Evolutionary conservation across 2,113 vertebrate genomes (phyloP).

Genomic region (Gambusia holbrooki): DNA sequence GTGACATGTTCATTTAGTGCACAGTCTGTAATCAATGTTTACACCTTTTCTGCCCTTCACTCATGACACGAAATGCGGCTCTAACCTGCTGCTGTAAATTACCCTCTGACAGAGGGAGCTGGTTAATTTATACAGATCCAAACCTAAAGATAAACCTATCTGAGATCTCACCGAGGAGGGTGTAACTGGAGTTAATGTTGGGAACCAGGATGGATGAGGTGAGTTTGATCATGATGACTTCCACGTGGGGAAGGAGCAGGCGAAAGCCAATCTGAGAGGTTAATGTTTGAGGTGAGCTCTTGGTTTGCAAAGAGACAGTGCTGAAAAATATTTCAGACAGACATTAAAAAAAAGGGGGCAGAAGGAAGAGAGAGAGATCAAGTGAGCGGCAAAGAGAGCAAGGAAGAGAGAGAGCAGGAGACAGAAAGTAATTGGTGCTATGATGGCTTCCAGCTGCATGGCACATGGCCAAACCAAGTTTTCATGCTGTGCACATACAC

Average conservation of each 20-base stretch:
- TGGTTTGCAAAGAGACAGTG: constrained; percentile 39
- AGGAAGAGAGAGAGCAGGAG: constrained; percentile 80
- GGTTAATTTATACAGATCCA: constrained; percentile 10
- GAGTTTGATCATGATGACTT: constrained; percentile 5
- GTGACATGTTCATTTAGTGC: constrained; percentile 55
- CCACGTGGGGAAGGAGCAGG: constrained; percentile 1
- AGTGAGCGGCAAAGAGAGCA: constrained; percentile 41
- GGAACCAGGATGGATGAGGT: neutral
- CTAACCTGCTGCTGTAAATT: constrained; percentile 47
- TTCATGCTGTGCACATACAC: constrained; percentile 72
- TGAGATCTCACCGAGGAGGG: constrained; percentile 4
- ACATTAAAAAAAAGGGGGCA: constrained; percentile 49
- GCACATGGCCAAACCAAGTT: constrained; percentile 86
- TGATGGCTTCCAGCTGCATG: constrained; percentile 99
- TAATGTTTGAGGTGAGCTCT: constrained; percentile 25
- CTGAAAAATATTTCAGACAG: constrained; percentile 66
- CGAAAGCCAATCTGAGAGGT: constrained; percentile 28
- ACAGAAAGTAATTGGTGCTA: constrained; percentile 95
- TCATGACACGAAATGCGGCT: constrained; percentile 37
- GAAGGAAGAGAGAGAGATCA: constrained; percentile 48
- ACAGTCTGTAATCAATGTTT: constrained; percentile 63
- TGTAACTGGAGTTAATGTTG: neutral
- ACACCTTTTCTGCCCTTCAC: constrained; percentile 49
- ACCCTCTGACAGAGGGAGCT: constrained; percentile 2
- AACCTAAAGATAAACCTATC: neutral